These are phyloP conservation scores for Symphodus melops DNA, from an alignment of 2,113 vertebrate genomes.

Conservation along the genomic window DNA sequence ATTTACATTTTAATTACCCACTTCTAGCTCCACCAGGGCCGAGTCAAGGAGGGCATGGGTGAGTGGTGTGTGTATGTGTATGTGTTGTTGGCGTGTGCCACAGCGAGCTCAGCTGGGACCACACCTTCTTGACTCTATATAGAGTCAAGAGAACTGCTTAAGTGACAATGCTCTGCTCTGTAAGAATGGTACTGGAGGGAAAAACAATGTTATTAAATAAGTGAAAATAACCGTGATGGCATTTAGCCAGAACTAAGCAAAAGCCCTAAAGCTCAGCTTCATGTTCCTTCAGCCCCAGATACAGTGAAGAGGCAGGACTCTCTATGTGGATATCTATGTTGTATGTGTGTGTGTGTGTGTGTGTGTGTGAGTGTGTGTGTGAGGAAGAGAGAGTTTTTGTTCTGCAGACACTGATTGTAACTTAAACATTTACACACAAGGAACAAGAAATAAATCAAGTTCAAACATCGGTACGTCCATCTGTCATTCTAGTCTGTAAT, in stretches of 20 bases:
- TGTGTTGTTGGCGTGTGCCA: slow-evolving; percentile 16
- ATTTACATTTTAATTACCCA: slow-evolving; percentile 99
- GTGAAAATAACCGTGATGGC: neutral
- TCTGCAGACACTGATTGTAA: too few species aligned
- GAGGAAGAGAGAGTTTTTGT: slow-evolving; percentile 8
- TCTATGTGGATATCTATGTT: slow-evolving; percentile 30
- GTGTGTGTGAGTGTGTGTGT: slow-evolving; percentile 5
- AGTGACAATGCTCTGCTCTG: slow-evolving; percentile 39
- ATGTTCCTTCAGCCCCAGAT: slow-evolving; percentile 26
- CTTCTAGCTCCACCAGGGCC: slow-evolving; percentile 74
- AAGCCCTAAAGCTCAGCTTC: slow-evolving; percentile 23
- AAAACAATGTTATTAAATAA: slow-evolving; percentile 7
- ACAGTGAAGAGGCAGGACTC: slow-evolving; percentile 58
- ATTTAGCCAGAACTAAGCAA: too few species aligned
- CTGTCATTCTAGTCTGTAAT: slow-evolving; percentile 19
- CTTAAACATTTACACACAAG: too few species aligned
- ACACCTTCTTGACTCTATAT: slow-evolving; percentile 36
- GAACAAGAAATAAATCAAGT: too few species aligned
- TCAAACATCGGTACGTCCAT: too few species aligned
- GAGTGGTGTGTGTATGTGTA: slow-evolving; percentile 31
- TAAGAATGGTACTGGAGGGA: slow-evolving; percentile 18
- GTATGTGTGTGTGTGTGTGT: slow-evolving; percentile 21
- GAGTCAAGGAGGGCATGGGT: slow-evolving; percentile 58
- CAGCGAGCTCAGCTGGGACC: slow-evolving; percentile 38
- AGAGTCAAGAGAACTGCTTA: slow-evolving; percentile 35